Base-by-base conservation (phyloP, 2,797 vertebrate species). In the Notamacropus eugenii region DNA sequence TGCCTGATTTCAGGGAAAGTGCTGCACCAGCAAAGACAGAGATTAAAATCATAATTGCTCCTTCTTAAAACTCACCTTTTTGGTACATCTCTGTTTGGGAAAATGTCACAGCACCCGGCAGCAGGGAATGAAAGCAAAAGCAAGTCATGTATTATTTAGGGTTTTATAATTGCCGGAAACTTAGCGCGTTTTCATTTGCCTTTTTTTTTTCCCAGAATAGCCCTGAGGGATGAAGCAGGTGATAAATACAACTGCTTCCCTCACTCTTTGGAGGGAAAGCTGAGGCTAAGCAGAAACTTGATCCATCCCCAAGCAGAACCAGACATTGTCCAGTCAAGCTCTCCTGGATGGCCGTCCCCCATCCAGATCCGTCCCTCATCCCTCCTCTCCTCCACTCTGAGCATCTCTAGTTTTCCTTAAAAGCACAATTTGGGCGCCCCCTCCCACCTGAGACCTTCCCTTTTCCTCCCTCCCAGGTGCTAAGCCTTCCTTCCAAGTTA, bases 11-110 rank as follows among this genome's bases (percentile, higher is more conserved):
- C 52, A 96, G 92, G 96, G 93, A 90, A 97, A 98, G 96, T 62
- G 90, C 67, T 95, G 95, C 19, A 46, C 29, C 96, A 93, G 97
- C 93, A 96, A 98, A 97, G 97, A 98, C 95, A 93, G 93, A 97
- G 94, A 94, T 97, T 98, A 96, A 67, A 58, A 96, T 94, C 97
- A 91, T 95, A 98, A 98, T 98, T 97, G 97, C 97, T 98, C 95
- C 95, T 96, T 96, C 97, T 98, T 95, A 97, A 40, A 98, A 98
- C 97, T 97, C 98, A 97, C 98, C 97, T 98, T 97, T 95, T 3
- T 50, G 74, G 82, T 98, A 97, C 91, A 93, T 96, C 96, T 98
- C 82, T 34, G 96, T 92, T 94, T 87, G 92, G 91, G 95, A 97
- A 97, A 98, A 97, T 59, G 95, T 0, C 92, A 87, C 22, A 94